Conservation (phyloP, 1,140 invertebrate genomes). For the Parasteatoda tepidariorum region DNA sequence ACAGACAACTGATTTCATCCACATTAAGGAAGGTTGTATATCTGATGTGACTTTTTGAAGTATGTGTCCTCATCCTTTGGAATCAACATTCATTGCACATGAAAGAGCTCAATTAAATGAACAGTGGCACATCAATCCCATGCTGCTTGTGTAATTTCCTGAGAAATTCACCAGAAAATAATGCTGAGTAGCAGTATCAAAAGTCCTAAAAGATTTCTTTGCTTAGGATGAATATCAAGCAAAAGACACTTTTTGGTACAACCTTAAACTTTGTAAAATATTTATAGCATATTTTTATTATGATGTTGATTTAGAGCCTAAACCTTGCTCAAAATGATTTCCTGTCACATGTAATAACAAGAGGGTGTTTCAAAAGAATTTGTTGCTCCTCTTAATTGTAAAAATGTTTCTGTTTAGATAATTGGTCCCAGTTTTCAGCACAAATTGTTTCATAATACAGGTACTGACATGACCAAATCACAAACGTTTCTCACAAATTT, state of each 20-base stretch:
- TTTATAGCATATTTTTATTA: conserved; percentile 64
- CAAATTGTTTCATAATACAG: conserved; percentile 59
- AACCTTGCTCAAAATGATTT: conserved; percentile 61
- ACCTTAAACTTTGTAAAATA: conserved; percentile 62
- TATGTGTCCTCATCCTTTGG: conserved; percentile 34
- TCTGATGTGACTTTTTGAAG: conserved; percentile 40
- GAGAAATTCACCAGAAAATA: neutral
- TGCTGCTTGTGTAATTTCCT: conserved; percentile 49
- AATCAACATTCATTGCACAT: conserved; percentile 47
- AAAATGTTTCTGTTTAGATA: conserved; percentile 53
- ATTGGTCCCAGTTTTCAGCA: conserved; percentile 58
- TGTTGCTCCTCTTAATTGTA: conserved; percentile 47
- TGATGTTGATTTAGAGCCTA: conserved; percentile 60
- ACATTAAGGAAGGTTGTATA: conserved; percentile 49
- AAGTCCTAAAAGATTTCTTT: conserved; percentile 22
- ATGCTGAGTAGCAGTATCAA: conserved; percentile 27
- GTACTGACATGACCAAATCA: conserved; percentile 57
- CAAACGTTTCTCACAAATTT: conserved; percentile 60
- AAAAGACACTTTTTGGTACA: conserved; percentile 61
- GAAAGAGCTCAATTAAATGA: conserved; percentile 30
- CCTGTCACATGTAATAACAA: conserved; percentile 47
- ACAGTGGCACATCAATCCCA: conserved; percentile 39
- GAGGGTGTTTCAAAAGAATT: conserved; percentile 50
- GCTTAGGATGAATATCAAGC: conserved; percentile 52
- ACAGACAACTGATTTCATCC: conserved; percentile 57